phyloP scores from a whole-genome alignment of 2,113 vertebrate species.

The Australoheros scitulus region DNA sequence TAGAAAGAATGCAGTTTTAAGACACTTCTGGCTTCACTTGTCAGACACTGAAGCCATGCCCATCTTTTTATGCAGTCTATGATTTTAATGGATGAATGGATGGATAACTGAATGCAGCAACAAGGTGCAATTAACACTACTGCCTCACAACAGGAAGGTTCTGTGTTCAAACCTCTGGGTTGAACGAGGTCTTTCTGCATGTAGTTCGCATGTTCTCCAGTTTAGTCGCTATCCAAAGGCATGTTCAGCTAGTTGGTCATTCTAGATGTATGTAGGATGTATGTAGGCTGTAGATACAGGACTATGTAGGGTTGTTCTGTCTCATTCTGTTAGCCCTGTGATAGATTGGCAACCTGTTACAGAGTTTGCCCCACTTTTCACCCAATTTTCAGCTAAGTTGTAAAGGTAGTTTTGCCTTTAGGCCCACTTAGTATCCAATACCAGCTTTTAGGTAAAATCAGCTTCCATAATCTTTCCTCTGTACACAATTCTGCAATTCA shows the following conservation, averaged over 20 bases:
- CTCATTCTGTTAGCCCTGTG: not conserved
- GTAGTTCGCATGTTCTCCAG: not conserved
- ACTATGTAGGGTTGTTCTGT: not conserved
- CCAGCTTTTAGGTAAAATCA: too few species aligned
- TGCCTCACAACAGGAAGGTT: not conserved
- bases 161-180: not conserved
- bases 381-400: not conserved
- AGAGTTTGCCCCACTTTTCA: not conserved
- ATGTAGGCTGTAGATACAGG: not conserved
- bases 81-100: too few species aligned
- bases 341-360: not conserved
- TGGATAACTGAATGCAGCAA: too few species aligned
- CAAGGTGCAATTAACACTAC: not conserved
- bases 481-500: not conserved
- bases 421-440: too few species aligned
- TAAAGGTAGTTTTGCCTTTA: not conserved
- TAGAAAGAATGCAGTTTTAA: not conserved
- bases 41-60: not conserved
- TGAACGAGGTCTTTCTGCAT: not conserved
- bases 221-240: not conserved
- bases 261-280: not conserved
- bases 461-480: not conserved
- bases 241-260: not conserved
- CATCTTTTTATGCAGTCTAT: too few species aligned
- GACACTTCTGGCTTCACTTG: not conserved